A percentile compares a stretch with the other conserved stretches of the same genome.
phyloP scores from a whole-genome alignment of 2,113 vertebrate genomes.

The Chaetorhynchus papuensis region DNA sequence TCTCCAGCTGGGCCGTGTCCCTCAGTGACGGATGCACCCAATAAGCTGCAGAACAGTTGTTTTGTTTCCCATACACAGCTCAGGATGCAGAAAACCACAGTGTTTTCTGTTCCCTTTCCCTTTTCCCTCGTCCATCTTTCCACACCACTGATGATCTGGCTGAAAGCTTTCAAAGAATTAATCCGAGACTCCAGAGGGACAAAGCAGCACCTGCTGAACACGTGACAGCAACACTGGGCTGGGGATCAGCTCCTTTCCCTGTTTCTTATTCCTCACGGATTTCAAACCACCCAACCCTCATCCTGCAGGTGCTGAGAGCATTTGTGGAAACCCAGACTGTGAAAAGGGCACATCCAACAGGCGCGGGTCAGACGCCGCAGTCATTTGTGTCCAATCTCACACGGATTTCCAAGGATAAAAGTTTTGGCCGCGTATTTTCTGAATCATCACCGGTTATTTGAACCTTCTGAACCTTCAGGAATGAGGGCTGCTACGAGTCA shows the following conservation, averaged over 20 bases:
- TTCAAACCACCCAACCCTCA: conserved; percentile 3
- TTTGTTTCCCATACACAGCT: not conserved
- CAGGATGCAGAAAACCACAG: not conserved
- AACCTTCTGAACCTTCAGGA: not conserved
- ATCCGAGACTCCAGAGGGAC: not conserved
- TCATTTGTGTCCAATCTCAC: not conserved
- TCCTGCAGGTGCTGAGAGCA: not conserved
- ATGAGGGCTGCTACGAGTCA: accelerated
- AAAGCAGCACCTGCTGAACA: not conserved
- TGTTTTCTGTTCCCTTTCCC: not conserved
- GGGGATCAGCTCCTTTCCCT: not conserved
- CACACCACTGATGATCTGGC: not conserved
- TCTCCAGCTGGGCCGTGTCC: not conserved
- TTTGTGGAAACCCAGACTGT: not conserved
- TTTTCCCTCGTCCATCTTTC: not conserved
- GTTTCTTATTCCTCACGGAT: not conserved
- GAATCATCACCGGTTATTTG: not conserved
- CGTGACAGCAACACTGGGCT: not conserved
- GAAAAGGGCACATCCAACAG: not conserved
- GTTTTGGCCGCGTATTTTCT: not conserved
- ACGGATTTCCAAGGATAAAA: not conserved
- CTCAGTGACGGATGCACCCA: accelerated
- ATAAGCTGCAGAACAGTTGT: not conserved
- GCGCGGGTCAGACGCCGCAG: not conserved
- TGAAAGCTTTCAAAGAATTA: conserved; percentile 19